Percentiles rank a stretch among this genome's conserved stretches.
phyloP scores from a whole-genome alignment of 35 echinoderm and acorn worm genomes.

The Apostichopus californicus region DNA sequence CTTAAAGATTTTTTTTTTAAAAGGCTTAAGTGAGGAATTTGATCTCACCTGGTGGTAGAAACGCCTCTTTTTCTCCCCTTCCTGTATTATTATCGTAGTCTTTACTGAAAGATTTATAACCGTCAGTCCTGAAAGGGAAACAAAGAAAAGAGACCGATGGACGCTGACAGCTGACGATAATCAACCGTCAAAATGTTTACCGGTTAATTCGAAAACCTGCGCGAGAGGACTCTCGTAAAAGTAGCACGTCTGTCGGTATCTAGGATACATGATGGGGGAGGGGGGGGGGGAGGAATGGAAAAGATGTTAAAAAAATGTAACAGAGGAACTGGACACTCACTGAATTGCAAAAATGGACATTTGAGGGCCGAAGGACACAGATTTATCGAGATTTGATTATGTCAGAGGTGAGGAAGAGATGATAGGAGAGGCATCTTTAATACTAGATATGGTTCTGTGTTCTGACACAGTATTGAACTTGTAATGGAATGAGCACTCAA shows the following conservation, averaged over 20 bases:
- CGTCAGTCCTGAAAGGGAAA: constrained; percentile 28
- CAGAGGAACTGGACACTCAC: not conserved
- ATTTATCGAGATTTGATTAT: not conserved
- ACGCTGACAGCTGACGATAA: not conserved
- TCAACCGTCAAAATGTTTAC: constrained; percentile 36
- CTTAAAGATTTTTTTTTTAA: too few species aligned
- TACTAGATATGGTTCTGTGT: too few species aligned
- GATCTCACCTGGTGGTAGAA: constrained; percentile 49
- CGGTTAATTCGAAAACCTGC: not conserved
- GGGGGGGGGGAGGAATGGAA: not conserved
- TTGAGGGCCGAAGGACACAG: not conserved
- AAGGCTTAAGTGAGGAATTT: not conserved
- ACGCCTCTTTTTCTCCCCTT: constrained; percentile 51
- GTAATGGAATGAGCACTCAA: too few species aligned
- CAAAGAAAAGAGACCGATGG: not conserved
- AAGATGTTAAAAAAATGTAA: not conserved
- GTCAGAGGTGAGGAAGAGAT: too few species aligned
- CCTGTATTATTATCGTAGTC: constrained; percentile 45
- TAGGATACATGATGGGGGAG: not conserved
- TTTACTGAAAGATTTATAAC: constrained; percentile 58
- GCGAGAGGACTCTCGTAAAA: not conserved
- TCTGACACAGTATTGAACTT: too few species aligned
- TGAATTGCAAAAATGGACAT: not conserved
- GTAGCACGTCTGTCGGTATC: not conserved
- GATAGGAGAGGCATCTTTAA: too few species aligned